Evolutionary conservation across 2,797 vertebrate genomes (phyloP), one percentile per base, ranked within the genome.

Genomic region (Stomatorhinus walkeri): DNA sequence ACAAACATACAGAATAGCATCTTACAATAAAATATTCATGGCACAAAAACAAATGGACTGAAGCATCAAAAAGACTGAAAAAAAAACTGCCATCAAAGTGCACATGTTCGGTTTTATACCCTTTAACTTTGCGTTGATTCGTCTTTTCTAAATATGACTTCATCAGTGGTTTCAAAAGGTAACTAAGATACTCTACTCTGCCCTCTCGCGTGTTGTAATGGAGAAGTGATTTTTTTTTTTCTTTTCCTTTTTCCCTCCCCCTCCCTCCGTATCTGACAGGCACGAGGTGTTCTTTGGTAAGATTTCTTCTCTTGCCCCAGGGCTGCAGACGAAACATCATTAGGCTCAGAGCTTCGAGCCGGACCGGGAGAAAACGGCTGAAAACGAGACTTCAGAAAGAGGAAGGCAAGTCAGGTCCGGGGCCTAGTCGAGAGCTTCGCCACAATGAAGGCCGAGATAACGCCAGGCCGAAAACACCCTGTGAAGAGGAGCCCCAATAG

Each of bases 331-430:
- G 87, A 83, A 88, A 93, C 93, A 93, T 93, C 92, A 93, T 93
- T 92, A 94, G 92, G 89, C 90, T 93, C 88, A n/a, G 91, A 91
- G 93, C 92, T 94, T 88, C 93, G 93, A 93, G 92, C 93, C 90
- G 92, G 93, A 90, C 90, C 81, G 43, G 72, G 87, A 68, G 89
- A 83, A 59, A 52, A 85, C 81, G 61, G 79, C 12, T 7, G 87
- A 22, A 87, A 76, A 88, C 90, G n/a, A 16, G 52, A 87, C 88
- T 68, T 72, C 40, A 59, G 51, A 64, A 59, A 85, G 81, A 84
- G 36, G 36, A 51, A 56, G 28, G 28, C 59, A 64, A 64, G 76
- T 87, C 83, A 87, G 52, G 68, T 76, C 16, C 14, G 36, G 87
- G 61, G 61, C 87, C 22, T 48, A 49, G 87, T 88, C 24, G 48